A percentile compares a stretch with the other conserved stretches of the same genome.
These are phyloP conservation scores for Ornithoptera priamus DNA, from an alignment of 2,888 invertebrate species.

Conservation along the genomic window DNA sequence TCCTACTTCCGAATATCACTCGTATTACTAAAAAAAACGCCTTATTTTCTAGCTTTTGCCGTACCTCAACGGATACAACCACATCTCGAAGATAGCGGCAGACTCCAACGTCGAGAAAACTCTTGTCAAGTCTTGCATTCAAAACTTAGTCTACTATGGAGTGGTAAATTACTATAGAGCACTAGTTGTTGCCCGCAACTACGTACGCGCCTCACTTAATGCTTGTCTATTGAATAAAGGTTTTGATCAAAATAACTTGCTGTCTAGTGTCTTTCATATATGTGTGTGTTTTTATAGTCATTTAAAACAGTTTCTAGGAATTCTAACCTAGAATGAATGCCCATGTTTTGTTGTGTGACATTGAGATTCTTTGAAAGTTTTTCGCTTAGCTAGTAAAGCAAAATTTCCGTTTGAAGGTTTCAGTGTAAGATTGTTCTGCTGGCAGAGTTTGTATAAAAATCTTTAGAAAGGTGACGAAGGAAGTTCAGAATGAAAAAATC, in stretches of 20 bases:
- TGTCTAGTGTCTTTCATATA: background rate
- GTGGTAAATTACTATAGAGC: slow-evolving; percentile 48
- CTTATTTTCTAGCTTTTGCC: slow-evolving; percentile 83
- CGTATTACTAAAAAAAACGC: background rate
- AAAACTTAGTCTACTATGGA: slow-evolving; percentile 91
- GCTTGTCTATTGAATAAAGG: slow-evolving; percentile 2
- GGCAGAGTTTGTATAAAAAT: background rate
- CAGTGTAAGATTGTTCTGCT: background rate
- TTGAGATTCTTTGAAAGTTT: background rate
- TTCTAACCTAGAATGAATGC: background rate
- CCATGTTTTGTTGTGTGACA: background rate
- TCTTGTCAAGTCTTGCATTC: slow-evolving; percentile 95
- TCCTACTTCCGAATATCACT: background rate
- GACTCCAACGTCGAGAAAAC: slow-evolving; percentile 96
- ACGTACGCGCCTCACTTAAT: background rate
- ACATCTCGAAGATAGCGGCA: slow-evolving; percentile 92
- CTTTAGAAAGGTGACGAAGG: background rate
- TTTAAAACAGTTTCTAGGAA: background rate
- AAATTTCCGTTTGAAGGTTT: background rate
- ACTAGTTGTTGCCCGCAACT: slow-evolving; percentile 1
- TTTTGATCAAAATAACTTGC: slow-evolving; percentile 1
- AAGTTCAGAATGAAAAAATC: background rate
- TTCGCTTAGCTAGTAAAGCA: background rate
- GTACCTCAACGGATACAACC: slow-evolving; percentile 95
- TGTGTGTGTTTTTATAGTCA: background rate